Conservation (phyloP, 1,140 invertebrate genomes). For the Bombus consobrinus region DNA sequence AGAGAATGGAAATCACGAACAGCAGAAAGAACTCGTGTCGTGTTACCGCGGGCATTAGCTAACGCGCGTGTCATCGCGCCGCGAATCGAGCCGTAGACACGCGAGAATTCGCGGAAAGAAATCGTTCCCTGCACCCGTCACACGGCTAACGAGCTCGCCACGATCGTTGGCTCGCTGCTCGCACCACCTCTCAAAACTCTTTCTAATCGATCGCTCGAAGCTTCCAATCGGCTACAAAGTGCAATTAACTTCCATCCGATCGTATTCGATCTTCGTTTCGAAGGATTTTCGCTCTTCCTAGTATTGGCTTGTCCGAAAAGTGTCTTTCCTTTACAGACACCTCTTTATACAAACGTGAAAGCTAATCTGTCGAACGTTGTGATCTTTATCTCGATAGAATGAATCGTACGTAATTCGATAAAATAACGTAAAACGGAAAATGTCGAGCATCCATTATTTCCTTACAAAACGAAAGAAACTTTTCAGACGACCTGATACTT, state of each 20-base stretch:
- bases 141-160: not conserved
- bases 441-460: no score
- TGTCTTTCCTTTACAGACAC: no score
- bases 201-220: not conserved
- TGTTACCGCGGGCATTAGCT: constrained; percentile 66
- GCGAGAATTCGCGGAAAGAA: constrained; percentile 46
- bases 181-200: not conserved
- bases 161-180: not conserved
- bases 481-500: no score
- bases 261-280: no score
- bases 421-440: no score
- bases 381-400: no score
- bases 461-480: no score
- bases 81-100: constrained; percentile 28
- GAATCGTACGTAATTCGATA: no score
- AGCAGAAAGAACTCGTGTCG: constrained; percentile 54
- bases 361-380: no score
- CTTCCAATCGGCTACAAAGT: not conserved
- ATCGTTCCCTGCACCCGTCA: not conserved
- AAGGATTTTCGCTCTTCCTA: no score
- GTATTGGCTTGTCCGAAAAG: accelerated
- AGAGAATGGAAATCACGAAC: constrained; percentile 55
- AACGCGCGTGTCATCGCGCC: constrained; percentile 69
- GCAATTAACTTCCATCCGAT: accelerated
- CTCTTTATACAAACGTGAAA: no score